These are phyloP conservation scores for Montipora cactus DNA, from an alignment of 64 coral and sea anemone genomes.

Conservation along the genomic window DNA sequence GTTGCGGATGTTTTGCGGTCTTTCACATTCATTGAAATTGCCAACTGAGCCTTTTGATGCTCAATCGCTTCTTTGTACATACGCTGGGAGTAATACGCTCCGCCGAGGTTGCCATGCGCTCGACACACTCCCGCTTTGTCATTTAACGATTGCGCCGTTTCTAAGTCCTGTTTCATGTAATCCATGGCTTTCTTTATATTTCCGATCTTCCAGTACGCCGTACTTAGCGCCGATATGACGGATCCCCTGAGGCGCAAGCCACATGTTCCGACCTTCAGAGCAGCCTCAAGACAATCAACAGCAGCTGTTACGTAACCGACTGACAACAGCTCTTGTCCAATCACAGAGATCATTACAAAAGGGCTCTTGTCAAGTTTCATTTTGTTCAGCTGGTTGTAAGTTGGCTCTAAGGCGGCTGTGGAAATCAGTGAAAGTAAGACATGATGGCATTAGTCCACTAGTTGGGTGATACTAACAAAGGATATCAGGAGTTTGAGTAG, in stretches of 20 bases:
- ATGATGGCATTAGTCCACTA: too few species aligned
- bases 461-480: too few species aligned
- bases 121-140: constrained; percentile 91
- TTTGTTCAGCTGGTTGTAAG: constrained; percentile 77
- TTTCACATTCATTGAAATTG: constrained; percentile 83
- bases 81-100: constrained; percentile 87
- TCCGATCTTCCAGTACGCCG: constrained; percentile 94
- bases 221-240: constrained; percentile 92
- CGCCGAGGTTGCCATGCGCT: constrained; percentile 89
- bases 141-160: constrained; percentile 83
- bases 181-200: constrained; percentile 90
- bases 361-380: constrained; percentile 95
- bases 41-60: constrained; percentile 83
- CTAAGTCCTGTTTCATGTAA: constrained; percentile 94
- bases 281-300: constrained; percentile 88
- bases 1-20: constrained; percentile 79
- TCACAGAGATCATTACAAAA: constrained; percentile 97
- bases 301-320: constrained; percentile 75
- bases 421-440: not conserved
- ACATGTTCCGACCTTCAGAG: constrained; percentile 86
- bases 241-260: constrained; percentile 85
- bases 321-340: constrained; percentile 93
- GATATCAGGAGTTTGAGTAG: too few species aligned
- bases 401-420: constrained; percentile 78
- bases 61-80: constrained; percentile 85